Evolutionary conservation across 2,113 vertebrate genomes (phyloP).

Genomic region (Rhinopomastus cyanomelas): DNA sequence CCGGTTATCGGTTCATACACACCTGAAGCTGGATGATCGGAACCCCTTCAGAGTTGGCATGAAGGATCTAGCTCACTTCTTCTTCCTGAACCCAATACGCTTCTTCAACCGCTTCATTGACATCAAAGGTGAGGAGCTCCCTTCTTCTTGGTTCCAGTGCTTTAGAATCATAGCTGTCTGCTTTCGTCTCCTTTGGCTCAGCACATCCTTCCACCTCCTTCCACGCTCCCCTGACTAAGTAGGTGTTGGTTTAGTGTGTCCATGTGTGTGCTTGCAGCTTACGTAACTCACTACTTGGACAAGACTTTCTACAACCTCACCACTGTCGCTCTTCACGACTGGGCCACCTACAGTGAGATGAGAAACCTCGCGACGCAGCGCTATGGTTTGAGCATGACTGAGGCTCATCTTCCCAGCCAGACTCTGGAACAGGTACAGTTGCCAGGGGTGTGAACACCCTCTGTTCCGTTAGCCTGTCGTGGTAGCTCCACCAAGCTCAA

Average conservation of each 20-base stretch:
- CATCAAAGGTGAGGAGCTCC: conserved; percentile 86
- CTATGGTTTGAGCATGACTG: conserved; percentile 94
- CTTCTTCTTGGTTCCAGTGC: background rate
- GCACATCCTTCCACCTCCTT: background rate
- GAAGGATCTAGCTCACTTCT: conserved; percentile 96
- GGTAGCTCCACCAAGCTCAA: too few relatives aligned
- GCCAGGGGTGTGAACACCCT: background rate
- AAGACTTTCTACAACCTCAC: conserved; percentile 99
- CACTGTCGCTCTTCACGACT: conserved; percentile 96
- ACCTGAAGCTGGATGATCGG: conserved; percentile 95
- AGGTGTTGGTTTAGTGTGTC: background rate
- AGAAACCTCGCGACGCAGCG: conserved; percentile 95
- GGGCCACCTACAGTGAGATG: conserved; percentile 99
- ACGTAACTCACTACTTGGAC: conserved; percentile 97
- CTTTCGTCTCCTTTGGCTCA: background rate
- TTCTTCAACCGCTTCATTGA: conserved; percentile 99
- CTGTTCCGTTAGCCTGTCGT: background rate
- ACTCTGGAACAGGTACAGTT: conserved; percentile 93
- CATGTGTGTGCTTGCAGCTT: conserved; percentile 74
- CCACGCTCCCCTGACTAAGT: background rate
- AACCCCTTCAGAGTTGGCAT: conserved; percentile 98
- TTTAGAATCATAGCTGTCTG: too few relatives aligned
- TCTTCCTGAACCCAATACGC: conserved; percentile 92
- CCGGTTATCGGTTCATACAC: conserved; percentile 95
- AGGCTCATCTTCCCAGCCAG: conserved; percentile 97